Conservation (phyloP, 2,113 vertebrate species). For the Vombatus ursinus region DNA sequence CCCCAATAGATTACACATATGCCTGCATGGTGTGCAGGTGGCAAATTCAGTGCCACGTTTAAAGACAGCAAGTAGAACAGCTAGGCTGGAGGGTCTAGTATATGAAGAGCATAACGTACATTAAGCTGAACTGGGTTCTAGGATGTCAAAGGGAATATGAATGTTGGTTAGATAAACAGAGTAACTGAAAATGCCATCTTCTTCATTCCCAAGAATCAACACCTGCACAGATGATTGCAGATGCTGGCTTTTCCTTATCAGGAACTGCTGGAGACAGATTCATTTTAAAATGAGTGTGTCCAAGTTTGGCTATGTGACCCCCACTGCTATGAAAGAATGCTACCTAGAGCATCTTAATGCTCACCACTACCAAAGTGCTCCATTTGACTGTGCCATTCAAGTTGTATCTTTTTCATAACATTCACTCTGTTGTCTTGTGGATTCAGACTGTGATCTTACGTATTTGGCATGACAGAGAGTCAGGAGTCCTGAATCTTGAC, state of each 20-base stretch:
- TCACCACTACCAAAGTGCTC: neutral
- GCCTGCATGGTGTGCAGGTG: neutral
- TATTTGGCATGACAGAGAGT: neutral
- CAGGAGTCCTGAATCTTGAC: neutral
- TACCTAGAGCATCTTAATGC: neutral
- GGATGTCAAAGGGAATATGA: neutral
- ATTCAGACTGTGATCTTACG: neutral
- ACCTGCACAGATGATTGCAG: neutral
- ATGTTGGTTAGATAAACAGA: neutral
- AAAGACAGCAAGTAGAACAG: neutral
- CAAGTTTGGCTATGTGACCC: neutral
- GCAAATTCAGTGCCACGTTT: neutral
- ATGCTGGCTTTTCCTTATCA: neutral
- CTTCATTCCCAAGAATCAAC: neutral
- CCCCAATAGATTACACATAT: neutral
- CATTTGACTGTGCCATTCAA: neutral
- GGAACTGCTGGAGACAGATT: slow-evolving; percentile 1
- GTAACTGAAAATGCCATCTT: neutral
- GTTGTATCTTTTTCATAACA: neutral
- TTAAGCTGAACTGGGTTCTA: neutral
- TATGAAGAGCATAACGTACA: neutral
- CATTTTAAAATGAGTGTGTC: slow-evolving; percentile 7
- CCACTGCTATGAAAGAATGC: neutral
- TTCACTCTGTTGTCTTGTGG: neutral
- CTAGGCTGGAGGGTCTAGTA: neutral